Percentiles rank a stretch among this genome's conserved stretches.
Conservation (phyloP, 2,797 vertebrate species). For the Chaenodraco wilsoni region DNA sequence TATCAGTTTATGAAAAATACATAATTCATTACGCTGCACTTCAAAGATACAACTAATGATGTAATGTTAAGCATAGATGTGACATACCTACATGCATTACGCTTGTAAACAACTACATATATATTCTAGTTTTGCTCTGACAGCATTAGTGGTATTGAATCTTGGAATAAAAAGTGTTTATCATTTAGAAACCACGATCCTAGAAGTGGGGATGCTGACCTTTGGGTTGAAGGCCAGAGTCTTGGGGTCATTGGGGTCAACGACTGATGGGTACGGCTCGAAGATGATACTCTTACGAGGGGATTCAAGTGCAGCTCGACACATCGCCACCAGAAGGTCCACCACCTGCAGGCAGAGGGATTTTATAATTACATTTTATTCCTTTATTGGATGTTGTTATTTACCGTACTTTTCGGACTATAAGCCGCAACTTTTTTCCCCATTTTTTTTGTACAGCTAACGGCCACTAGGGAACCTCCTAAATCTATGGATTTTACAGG, state of each 20-base stretch:
- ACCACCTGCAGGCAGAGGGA: conserved; percentile 86
- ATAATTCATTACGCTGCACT: background rate
- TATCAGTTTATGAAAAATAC: background rate
- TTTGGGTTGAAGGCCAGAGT: conserved; percentile 99
- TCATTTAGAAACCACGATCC: background rate
- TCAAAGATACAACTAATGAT: background rate
- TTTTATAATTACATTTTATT: conserved; percentile 6
- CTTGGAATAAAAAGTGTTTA: background rate
- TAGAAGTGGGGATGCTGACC: conserved; percentile 79
- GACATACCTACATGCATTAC: background rate
- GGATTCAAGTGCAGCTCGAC: conserved; percentile 97
- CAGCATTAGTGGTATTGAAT: background rate
- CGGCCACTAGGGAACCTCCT: no score
- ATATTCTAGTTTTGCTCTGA: conserved; percentile 9
- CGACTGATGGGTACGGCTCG: conserved; percentile 98
- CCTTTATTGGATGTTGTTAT: background rate
- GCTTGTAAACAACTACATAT: background rate
- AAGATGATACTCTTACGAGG: conserved; percentile 99
- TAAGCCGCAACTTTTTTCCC: no score
- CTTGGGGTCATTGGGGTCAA: conserved; percentile 98
- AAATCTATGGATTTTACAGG: no score
- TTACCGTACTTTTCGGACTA: background rate
- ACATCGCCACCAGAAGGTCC: conserved; percentile 97
- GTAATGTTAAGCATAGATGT: background rate
- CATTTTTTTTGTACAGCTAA: no score